phyloP scores from a whole-genome alignment of 2,797 vertebrate genomes.

The Moxostoma hubbsi region DNA sequence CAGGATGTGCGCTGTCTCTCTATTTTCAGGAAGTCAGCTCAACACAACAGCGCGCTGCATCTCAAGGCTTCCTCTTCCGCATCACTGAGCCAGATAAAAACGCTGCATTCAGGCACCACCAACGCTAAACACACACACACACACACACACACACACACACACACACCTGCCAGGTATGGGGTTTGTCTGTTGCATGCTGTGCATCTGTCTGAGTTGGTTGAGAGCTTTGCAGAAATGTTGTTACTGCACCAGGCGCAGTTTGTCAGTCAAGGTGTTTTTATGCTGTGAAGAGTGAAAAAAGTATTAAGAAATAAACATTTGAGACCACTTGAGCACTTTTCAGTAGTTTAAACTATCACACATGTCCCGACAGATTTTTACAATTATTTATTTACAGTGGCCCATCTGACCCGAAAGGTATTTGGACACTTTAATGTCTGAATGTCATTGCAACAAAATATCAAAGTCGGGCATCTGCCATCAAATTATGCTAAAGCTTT shows the following conservation, averaged over 20 bases:
- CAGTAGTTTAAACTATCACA: background rate
- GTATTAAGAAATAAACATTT: background rate
- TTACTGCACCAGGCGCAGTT: constrained; percentile 16
- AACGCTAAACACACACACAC: constrained; percentile 79
- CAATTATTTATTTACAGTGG: too few species aligned
- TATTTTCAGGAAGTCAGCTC: constrained; percentile 92
- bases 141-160: constrained; percentile 81
- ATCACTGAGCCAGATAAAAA: constrained; percentile 97
- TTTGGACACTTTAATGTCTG: background rate
- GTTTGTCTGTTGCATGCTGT: constrained; percentile 19
- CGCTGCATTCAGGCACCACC: constrained; percentile 89
- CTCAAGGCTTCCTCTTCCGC: constrained; percentile 96
- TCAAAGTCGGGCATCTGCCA: background rate
- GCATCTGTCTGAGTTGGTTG: constrained; percentile 40
- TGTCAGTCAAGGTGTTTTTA: background rate
- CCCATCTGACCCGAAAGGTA: too few species aligned
- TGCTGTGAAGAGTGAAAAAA: background rate
- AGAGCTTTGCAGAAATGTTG: constrained; percentile 65
- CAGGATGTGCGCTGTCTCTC: constrained; percentile 63
- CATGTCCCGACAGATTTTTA: too few species aligned
- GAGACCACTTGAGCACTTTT: background rate
- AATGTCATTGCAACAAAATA: background rate
- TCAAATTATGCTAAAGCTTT: background rate
- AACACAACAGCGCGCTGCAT: constrained; percentile 91
- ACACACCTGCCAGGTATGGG: constrained; percentile 91